Conservation (phyloP, 2,113 vertebrate species). For the Alectura lathami region DNA sequence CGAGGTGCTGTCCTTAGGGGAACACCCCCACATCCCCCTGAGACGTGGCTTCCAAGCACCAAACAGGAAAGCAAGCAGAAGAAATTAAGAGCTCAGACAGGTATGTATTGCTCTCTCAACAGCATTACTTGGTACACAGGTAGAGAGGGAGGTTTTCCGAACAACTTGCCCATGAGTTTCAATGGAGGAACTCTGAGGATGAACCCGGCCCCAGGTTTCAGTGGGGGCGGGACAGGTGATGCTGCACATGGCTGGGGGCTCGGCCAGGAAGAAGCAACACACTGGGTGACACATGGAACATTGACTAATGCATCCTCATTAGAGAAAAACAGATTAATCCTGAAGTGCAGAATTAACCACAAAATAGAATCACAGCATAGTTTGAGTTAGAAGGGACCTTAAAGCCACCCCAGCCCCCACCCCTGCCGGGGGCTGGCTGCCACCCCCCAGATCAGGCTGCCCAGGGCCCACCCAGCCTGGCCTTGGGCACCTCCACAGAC, state of each 20-base stretch:
- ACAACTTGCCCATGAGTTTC: background rate
- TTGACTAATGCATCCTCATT: background rate
- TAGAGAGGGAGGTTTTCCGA: background rate
- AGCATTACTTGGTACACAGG: fast-evolving
- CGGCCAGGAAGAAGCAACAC: background rate
- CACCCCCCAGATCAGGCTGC: too few relatives aligned
- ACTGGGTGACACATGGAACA: background rate
- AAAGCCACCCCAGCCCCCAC: too few relatives aligned
- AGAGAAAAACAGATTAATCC: background rate
- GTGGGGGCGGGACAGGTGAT: background rate
- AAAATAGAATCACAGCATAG: too few relatives aligned
- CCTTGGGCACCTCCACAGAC: too few relatives aligned
- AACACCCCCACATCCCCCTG: background rate
- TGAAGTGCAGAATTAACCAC: background rate
- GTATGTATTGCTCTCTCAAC: background rate
- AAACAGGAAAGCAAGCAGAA: background rate
- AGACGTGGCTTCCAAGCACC: background rate
- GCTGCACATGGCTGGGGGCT: background rate
- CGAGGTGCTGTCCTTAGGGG: background rate
- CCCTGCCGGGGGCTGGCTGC: too few relatives aligned
- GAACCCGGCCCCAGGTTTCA: background rate
- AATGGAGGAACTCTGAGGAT: background rate
- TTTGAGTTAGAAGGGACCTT: too few relatives aligned
- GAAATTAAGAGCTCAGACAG: background rate
- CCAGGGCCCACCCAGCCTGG: too few relatives aligned